Conservation (phyloP, 2,888 invertebrate species). For the Rhorus exstirpatorius region DNA sequence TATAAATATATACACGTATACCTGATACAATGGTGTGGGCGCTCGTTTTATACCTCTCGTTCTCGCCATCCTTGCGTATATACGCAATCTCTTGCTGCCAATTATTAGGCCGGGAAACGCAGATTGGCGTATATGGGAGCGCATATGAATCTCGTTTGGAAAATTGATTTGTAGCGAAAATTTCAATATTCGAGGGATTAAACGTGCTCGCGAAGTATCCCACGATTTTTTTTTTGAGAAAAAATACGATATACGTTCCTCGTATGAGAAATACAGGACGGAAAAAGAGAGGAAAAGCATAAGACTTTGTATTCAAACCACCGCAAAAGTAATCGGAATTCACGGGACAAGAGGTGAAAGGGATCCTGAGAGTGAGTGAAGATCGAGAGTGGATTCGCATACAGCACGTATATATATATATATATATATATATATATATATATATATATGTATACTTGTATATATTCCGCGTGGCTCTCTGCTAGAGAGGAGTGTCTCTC, state of each 20-base stretch:
- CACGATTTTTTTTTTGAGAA: no score
- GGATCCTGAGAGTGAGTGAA: conserved; percentile 57
- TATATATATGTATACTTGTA: no score
- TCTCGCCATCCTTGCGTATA: conserved; percentile 37
- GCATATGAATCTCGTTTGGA: conserved; percentile 12
- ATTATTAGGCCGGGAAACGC: conserved; percentile 50
- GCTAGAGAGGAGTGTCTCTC: conserved; percentile 39
- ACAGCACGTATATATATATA: neutral
- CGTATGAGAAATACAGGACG: neutral
- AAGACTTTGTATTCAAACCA: conserved; percentile 30
- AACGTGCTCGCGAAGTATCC: no score
- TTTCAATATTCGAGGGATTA: no score
- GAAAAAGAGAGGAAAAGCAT: neutral
- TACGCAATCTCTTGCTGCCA: conserved; percentile 44
- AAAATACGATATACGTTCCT: no score
- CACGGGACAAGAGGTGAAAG: conserved; percentile 63
- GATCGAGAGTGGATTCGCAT: conserved; percentile 66
- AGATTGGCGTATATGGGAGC: neutral
- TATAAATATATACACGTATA: conserved; percentile 1
- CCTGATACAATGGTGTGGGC: conserved; percentile 50
- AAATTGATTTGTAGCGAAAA: neutral
- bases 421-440: neutral
- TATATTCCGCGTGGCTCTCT: neutral
- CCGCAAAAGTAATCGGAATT: conserved; percentile 55
- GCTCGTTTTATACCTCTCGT: conserved; percentile 60